Evolutionary conservation across 2,888 invertebrate genomes (phyloP).

Genomic region (Fragum whitleyi): DNA sequence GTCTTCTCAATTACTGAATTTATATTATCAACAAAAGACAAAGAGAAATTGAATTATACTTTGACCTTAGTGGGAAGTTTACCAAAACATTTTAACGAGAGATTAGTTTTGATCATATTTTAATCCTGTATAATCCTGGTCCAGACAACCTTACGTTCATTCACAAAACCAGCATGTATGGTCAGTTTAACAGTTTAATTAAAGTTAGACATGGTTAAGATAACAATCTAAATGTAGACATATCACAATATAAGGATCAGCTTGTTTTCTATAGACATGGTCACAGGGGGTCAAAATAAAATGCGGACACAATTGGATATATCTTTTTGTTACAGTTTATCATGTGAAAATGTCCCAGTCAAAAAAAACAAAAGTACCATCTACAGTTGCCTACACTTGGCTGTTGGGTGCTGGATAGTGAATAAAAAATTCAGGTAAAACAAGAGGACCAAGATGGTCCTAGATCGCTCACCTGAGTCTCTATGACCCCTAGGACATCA

Average conservation of each 20-base stretch:
- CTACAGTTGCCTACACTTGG: too few relatives aligned
- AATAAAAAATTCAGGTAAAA: too few relatives aligned
- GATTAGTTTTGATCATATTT: background rate
- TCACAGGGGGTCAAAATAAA: background rate
- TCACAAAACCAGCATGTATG: slow-evolving; percentile 1
- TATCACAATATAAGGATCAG: background rate
- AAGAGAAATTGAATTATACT: background rate
- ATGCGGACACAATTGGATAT: too few relatives aligned
- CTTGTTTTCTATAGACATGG: background rate
- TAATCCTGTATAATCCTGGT: background rate
- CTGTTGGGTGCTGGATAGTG: too few relatives aligned
- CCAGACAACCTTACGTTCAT: background rate
- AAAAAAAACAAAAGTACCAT: too few relatives aligned
- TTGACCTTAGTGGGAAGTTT: background rate
- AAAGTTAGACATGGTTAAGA: background rate
- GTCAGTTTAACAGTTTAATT: background rate
- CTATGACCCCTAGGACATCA: too few relatives aligned
- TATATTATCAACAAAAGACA: too few relatives aligned
- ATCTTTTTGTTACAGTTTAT: too few relatives aligned
- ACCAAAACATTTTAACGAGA: background rate
- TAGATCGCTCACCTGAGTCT: too few relatives aligned
- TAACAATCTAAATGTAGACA: background rate
- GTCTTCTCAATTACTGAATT: too few relatives aligned
- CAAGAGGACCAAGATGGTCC: too few relatives aligned
- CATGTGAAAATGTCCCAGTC: too few relatives aligned